Evolutionary conservation across 1,140 invertebrate species (phyloP), one percentile per base, ranked within the genome.

Genomic region (Papilio dardanus): DNA sequence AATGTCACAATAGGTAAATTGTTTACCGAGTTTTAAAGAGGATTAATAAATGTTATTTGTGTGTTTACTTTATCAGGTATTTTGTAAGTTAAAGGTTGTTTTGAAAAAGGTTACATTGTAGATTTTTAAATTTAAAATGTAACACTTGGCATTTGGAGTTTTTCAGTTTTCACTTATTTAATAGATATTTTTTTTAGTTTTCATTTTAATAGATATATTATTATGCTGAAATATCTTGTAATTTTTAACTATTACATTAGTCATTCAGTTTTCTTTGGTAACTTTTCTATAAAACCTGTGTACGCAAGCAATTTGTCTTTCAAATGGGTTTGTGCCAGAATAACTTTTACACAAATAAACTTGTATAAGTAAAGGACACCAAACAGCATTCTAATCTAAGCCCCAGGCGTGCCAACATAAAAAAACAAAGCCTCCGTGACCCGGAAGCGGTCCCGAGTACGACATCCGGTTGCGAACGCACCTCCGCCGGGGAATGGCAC

Each of bases 401-500:
- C 46, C 71, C 28, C 28, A 58, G 33, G n/a, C 71, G 50, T 73
- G 71, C 71, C 71, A 73, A 73, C 50, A 35, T 35, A 73, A 73
- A 73, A 62, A 73, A 73, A 73, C 30, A 58, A 54, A 31, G 46
- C 42, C 28, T 19, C 14, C 68, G 42, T 46, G 24, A 71, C 71
- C 71, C 71, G 71, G 71, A 58, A 71, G 69, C 42, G 40, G 21
- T 71, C 42, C 69, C 42, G 28, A n/a, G 30, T 50, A 71, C 50
- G n/a, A 58, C 42, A 31, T 73, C 71, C 30, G 71, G 54, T 73
- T 73, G 42, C 71, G 35, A 73, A 73, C 71, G 71, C 71, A 73
- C 71, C 71, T 73, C 50, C 31, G 46, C 71, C 31, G 19, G 71
- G 31, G 71, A 73, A 73, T 58, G 42, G 71, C 46, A 31, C 31